Base-by-base conservation (phyloP, 1,140 invertebrate genomes). In the Euglossa dilemma region DNA sequence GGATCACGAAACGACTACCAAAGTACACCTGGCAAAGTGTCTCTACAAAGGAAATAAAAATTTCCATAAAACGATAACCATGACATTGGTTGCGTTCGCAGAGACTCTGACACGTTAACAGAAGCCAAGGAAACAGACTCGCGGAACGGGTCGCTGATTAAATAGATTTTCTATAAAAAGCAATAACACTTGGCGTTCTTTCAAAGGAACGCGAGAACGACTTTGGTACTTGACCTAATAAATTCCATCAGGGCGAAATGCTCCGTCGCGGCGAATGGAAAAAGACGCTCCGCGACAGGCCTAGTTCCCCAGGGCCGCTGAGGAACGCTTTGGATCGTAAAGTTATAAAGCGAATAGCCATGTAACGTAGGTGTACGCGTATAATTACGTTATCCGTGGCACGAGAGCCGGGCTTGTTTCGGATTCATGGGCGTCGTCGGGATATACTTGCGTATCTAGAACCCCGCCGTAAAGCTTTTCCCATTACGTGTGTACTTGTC, bases 401-500 rank as follows among this genome's bases (percentile, higher is more conserved):
- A 23, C 50, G 36, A 74, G 64, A 80, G 78, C 80, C 67, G 50
- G 45, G 54, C 71, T 87, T 88, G 87, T 89, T 88, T 88, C 67
- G 87, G 88, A 89, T 88, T 88, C 87, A 88, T 86, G 76, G 84
- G 70, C 57, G 76, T 25, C 54, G 80, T 54, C 59, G 69, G 80
- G 76, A 88, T 72, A 74, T 61, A 81, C 73, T 36, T 73, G 25
- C 69, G 71, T 72, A 87, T 87, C 56, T 64, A 52, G 61, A 83
- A 54, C 69, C 50, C 59, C 45, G 20, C 72, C 54, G 63, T 85
- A 84, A 87, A 85, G 87, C 85, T 81, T 76, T 79, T 59, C 73
- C 85, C 85, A 88, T 88, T 89, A 88, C 83, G 83, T 83, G 84
- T 88, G 79, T 85, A 88, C 87, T 89, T 86, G 87, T 89, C 88